Percentiles rank a stretch among this genome's conserved stretches.
Conservation (phyloP, 2,888 invertebrate genomes). For the Agapostemon virescens region DNA sequence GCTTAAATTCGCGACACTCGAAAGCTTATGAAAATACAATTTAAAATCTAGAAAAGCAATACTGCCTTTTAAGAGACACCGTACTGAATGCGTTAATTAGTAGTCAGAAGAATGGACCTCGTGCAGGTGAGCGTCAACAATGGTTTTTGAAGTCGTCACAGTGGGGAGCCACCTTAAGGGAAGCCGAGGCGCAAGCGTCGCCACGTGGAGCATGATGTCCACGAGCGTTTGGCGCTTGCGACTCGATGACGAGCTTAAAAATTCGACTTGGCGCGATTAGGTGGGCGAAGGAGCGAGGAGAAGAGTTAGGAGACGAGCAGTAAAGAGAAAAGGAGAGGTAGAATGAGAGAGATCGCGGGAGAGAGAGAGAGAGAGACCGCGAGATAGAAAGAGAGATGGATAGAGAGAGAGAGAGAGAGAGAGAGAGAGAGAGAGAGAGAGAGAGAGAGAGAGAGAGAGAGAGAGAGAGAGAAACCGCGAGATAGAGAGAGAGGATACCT, state of each 20-base stretch:
- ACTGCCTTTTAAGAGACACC: neutral
- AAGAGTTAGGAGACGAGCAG: neutral
- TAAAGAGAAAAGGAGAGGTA: neutral
- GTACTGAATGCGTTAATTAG: neutral
- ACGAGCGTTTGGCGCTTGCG: conserved; percentile 11
- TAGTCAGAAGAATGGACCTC: neutral
- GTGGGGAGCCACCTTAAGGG: conserved; percentile 3
- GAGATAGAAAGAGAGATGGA: neutral
- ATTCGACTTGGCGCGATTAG: conserved; percentile 18
- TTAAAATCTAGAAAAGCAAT: neutral
- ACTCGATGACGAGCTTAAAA: conserved; percentile 20
- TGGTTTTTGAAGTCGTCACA: neutral
- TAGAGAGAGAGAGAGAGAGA: neutral
- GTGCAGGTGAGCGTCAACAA: conserved; percentile 1
- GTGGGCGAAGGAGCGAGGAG: neutral
- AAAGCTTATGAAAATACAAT: neutral
- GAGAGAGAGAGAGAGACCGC: neutral
- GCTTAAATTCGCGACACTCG: too few relatives aligned
- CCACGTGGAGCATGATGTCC: conserved; percentile 11
- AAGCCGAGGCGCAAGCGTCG: conserved; percentile 3
- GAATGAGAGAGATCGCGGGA: neutral
- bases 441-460: neutral
- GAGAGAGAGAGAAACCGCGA: neutral
- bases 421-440: neutral
- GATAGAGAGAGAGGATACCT: neutral